phyloP scores from a whole-genome alignment of 1,140 invertebrate species.

The Diorhabda sublineata region DNA sequence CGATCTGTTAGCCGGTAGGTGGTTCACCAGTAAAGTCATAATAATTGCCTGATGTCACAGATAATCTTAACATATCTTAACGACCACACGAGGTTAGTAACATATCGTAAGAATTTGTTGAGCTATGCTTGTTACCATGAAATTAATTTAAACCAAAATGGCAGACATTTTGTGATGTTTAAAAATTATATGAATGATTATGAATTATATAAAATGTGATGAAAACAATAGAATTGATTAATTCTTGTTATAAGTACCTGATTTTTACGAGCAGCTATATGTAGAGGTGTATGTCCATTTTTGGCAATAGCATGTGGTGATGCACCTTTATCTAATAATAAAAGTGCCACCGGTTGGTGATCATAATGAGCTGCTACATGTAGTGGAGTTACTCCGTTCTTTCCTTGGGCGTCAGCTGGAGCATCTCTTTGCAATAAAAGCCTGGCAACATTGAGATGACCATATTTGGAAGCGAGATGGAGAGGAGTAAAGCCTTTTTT shows the following conservation, averaged over 20 bases:
- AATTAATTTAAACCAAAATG: no score
- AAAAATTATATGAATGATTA: no score
- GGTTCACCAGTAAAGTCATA: no score
- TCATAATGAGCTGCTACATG: slow-evolving; percentile 98
- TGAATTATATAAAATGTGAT: no score
- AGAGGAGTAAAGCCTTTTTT: slow-evolving; percentile 97
- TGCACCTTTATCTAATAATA: slow-evolving; percentile 90
- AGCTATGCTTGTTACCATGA: no score
- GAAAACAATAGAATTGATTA: neutral
- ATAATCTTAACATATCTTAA: no score
- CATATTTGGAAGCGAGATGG: slow-evolving; percentile 96
- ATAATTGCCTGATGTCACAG: no score
- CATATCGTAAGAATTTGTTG: no score
- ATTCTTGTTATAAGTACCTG: slow-evolving; percentile 56
- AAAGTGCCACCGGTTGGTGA: slow-evolving; percentile 85
- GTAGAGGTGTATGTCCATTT: slow-evolving; percentile 96
- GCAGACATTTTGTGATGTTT: no score
- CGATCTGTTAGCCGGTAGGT: no score
- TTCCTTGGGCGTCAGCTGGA: slow-evolving; percentile 90
- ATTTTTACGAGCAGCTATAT: slow-evolving; percentile 98
- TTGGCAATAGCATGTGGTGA: slow-evolving; percentile 93
- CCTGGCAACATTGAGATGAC: slow-evolving; percentile 87
- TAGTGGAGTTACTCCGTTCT: slow-evolving; percentile 95
- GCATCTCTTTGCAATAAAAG: slow-evolving; percentile 83
- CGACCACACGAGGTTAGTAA: no score